A percentile compares a stretch with the other conserved stretches of the same genome.
Conservation (phyloP, 2,797 vertebrate genomes). For the Microctenopoma steveboyesi region DNA sequence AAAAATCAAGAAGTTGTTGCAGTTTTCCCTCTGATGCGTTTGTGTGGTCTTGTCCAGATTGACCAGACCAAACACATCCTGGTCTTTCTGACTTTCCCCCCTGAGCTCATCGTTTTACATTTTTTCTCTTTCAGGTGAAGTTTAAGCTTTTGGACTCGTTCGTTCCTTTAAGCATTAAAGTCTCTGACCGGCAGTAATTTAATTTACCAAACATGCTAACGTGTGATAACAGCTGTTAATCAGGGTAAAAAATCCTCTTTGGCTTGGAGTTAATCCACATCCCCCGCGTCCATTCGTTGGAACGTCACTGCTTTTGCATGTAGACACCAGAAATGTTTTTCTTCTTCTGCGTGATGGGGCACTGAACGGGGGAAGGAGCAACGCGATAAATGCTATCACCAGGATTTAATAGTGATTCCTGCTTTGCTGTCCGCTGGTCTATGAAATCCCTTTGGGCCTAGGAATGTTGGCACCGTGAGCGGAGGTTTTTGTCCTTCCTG, state of each 20-base stretch:
- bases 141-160: neutral
- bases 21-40: neutral
- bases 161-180: too few species aligned
- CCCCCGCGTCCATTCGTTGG: conserved; percentile 58
- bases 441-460: conserved; percentile 81
- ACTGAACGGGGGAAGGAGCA: conserved; percentile 51
- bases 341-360: conserved; percentile 58
- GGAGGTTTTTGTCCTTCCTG: conserved; percentile 77
- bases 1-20: neutral
- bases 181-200: neutral
- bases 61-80: conserved; percentile 9
- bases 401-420: conserved; percentile 80
- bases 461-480: conserved; percentile 79
- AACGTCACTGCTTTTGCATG: conserved; percentile 69
- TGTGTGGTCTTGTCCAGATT: neutral
- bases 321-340: conserved; percentile 60
- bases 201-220: conserved; percentile 17
- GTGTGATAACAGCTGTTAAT: conserved; percentile 36
- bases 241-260: conserved; percentile 42
- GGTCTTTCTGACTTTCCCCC: conserved; percentile 12
- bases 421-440: conserved; percentile 84
- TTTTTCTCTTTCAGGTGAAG: conserved; percentile 9
- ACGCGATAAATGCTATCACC: conserved; percentile 78
- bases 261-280: conserved; percentile 54
- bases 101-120: conserved; percentile 15